A percentile compares a stretch with the other conserved stretches of the same genome.
phyloP scores from a whole-genome alignment of 1,140 invertebrate genomes.

The Planococcus citri region DNA sequence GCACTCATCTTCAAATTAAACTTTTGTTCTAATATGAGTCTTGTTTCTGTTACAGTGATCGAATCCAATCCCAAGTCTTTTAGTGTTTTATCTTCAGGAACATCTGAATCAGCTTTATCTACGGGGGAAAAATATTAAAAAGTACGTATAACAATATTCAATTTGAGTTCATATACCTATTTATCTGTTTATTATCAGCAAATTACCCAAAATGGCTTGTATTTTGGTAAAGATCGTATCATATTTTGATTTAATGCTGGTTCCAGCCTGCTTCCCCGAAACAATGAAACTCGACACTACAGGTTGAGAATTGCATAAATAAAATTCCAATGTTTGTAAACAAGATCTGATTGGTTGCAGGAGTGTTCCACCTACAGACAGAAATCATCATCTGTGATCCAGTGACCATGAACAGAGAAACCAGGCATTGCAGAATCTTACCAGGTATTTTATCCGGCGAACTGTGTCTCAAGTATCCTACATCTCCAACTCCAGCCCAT shows the following conservation, averaged over 20 bases:
- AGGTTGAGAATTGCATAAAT: neutral
- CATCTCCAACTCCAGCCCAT: constrained; percentile 24
- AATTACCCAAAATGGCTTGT: neutral
- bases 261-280: neutral
- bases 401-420: too few relatives aligned
- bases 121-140: neutral
- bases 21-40: neutral
- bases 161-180: neutral
- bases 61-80: constrained; percentile 5
- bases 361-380: neutral
- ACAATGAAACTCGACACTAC: neutral
- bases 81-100: neutral
- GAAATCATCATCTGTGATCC: too few relatives aligned
- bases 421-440: neutral
- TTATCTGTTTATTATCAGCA: neutral
- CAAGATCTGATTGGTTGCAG: constrained; percentile 10
- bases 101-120: neutral
- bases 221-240: neutral
- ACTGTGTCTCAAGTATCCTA: neutral
- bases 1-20: neutral
- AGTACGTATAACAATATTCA: too few relatives aligned
- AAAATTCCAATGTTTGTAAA: neutral
- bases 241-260: neutral
- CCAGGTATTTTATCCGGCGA: neutral
- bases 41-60: constrained; percentile 4